A percentile compares a stretch with the other conserved stretches of the same genome.
Evolutionary conservation across 2,888 invertebrate genomes (phyloP).

Genomic region (Drosophila austrosaltans): DNA sequence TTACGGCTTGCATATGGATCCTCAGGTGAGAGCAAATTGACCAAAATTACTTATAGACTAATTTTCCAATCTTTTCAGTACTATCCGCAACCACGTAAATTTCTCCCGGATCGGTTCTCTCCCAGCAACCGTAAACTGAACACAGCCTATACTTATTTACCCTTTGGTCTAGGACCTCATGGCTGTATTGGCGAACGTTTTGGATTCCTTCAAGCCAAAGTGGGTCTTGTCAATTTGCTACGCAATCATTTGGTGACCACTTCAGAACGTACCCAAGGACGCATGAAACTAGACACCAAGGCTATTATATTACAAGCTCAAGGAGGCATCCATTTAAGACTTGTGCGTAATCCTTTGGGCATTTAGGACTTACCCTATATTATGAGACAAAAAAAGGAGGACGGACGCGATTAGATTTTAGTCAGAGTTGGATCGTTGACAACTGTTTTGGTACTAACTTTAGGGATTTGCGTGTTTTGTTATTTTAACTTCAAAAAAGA

Average conservation of each 20-base stretch:
- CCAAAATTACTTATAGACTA: no score
- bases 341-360: constrained; percentile 77
- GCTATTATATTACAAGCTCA: constrained; percentile 81
- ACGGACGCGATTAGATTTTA: constrained; percentile 9
- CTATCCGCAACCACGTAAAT: constrained; percentile 80
- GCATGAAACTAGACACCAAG: constrained; percentile 78
- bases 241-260: constrained; percentile 80
- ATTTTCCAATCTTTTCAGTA: constrained; percentile 63
- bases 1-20: constrained; percentile 81
- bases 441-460: constrained; percentile 52
- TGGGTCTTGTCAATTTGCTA: constrained; percentile 81
- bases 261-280: constrained; percentile 68
- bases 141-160: constrained; percentile 81
- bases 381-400: background rate
- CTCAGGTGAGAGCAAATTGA: constrained; percentile 63
- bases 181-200: constrained; percentile 83
- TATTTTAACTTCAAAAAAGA: constrained; percentile 46
- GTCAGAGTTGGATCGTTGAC: constrained; percentile 29
- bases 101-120: constrained; percentile 83
- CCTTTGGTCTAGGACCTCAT: constrained; percentile 83
- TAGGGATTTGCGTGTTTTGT: constrained; percentile 56
- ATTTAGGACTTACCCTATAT: constrained; percentile 38
- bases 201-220: constrained; percentile 81
- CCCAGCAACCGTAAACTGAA: constrained; percentile 77
- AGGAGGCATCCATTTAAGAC: constrained; percentile 80